phyloP scores from a whole-genome alignment of 2,113 vertebrate species.

The Noctilio leporinus region DNA sequence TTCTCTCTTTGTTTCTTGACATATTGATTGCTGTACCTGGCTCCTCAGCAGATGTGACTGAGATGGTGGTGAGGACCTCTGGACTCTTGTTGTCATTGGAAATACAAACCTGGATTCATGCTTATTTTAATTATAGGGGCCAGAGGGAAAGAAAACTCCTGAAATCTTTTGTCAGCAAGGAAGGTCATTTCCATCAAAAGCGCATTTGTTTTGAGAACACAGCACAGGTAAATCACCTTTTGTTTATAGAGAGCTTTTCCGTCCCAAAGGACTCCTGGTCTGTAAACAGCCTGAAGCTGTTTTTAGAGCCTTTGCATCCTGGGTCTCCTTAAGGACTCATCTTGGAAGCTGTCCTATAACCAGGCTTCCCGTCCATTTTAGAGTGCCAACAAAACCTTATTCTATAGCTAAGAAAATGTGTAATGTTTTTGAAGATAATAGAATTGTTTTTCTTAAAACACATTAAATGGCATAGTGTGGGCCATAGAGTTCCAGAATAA shows the following conservation, averaged over 20 bases:
- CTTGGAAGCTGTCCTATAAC: neutral
- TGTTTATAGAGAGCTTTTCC: neutral
- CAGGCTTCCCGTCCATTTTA: neutral
- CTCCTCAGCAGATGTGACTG: neutral
- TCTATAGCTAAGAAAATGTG: neutral
- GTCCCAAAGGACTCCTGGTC: neutral
- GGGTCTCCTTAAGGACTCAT: neutral
- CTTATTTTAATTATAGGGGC: slow-evolving; percentile 3
- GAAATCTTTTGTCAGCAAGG: neutral
- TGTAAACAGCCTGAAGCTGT: neutral
- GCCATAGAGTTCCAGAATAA: neutral
- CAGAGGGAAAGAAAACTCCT: slow-evolving; percentile 19
- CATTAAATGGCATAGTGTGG: neutral
- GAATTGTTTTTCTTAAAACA: neutral
- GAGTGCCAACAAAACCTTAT: neutral
- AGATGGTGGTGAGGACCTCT: neutral
- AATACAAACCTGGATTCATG: neutral
- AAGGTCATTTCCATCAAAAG: slow-evolving; percentile 9
- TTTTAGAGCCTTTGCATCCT: neutral
- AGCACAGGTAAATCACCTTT: slow-evolving; percentile 16
- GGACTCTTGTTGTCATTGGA: slow-evolving; percentile 7
- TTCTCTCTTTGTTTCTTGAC: neutral
- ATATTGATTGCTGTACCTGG: neutral
- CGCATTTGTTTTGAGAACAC: slow-evolving; percentile 31
- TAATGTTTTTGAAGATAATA: neutral